Conservation (phyloP, 2,797 vertebrate species). For the Chromis chromis region DNA sequence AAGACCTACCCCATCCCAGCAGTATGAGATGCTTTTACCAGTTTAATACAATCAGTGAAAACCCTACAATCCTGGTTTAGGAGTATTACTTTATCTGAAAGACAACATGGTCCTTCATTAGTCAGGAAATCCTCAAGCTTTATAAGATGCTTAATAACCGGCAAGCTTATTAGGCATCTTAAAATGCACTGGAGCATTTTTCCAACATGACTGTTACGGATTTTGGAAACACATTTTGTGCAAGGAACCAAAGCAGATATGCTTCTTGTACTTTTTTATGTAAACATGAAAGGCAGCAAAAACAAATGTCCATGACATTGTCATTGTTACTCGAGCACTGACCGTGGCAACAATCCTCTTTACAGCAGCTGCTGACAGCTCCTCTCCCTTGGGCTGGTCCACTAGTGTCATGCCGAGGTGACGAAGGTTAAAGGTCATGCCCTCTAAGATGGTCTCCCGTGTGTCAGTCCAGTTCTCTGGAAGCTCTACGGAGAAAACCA, state of each 20-base stretch:
- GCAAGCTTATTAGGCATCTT: neutral
- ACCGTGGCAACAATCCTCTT: slow-evolving; percentile 95
- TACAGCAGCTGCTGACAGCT: slow-evolving; percentile 90
- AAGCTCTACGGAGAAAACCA: slow-evolving; percentile 85
- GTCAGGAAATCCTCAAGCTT: too few species aligned
- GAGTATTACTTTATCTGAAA: too few species aligned
- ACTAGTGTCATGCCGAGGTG: slow-evolving; percentile 96
- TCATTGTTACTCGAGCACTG: slow-evolving; percentile 62
- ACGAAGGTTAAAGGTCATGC: slow-evolving; percentile 95
- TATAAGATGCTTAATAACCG: too few species aligned
- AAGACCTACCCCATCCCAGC: neutral
- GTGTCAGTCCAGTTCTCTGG: slow-evolving; percentile 98
- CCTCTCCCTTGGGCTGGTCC: slow-evolving; percentile 96
- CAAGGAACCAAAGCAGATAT: neutral
- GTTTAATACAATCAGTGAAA: too few species aligned
- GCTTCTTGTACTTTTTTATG: neutral
- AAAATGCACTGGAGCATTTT: neutral
- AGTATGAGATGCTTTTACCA: too few species aligned
- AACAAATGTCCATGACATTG: neutral
- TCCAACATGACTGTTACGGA: neutral
- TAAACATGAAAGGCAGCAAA: neutral
- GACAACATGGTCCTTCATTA: too few species aligned
- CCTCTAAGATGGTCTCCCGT: slow-evolving; percentile 92
- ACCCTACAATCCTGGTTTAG: too few species aligned
- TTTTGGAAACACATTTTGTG: neutral